Base-by-base conservation (phyloP, 2,888 invertebrate genomes). In the Mactromeris polynyma region DNA sequence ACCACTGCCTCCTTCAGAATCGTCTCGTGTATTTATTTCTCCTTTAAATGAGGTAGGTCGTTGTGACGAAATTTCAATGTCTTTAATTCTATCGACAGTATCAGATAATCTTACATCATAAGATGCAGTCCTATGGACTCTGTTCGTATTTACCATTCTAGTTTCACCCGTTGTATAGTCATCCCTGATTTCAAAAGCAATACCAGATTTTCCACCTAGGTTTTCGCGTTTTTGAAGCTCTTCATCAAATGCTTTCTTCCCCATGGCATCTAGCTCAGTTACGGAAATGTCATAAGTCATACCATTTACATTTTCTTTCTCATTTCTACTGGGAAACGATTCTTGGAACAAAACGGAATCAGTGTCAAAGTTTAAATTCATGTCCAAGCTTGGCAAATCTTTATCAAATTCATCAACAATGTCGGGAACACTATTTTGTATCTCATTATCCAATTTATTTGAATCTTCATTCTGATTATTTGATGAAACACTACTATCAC, bases 121-220 rank as follows among this genome's bases (percentile, higher is more conserved):
- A n/a, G 91, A 92, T 4, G 86, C 83, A 77, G 91, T 91, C 86
- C 90, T 84, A 40, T 92, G 91, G 81, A 91, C 87, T 86, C 77
- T 91, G 64, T 87, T 88, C 73, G 91, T 87, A 73, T 86, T 92
- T 19, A 94, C 91, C 26, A 91, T 87, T 77, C 92, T 79, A 33
- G 93, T 91, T 33, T 84, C 81, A 46, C 94, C 95, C 19, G 93
- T 93, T 9, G 93, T 83, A 38, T 93, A 83, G 86, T 95, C 94
- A 81, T 95, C 95, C 40, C 94, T 90, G 51, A 94, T 90, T 90
- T 95, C 95, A 92, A 93, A 95, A 19, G 94, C 94, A 82, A 94
- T 90, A 3, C 94, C 94, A 17, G 93, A 93, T 85, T 90, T 92
- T 19, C 90, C 88, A 14, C 54, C 85, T 73, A 86, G 89, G 40